Conservation (phyloP, 2,888 invertebrate species). For the Ormyrus pomaceus region DNA sequence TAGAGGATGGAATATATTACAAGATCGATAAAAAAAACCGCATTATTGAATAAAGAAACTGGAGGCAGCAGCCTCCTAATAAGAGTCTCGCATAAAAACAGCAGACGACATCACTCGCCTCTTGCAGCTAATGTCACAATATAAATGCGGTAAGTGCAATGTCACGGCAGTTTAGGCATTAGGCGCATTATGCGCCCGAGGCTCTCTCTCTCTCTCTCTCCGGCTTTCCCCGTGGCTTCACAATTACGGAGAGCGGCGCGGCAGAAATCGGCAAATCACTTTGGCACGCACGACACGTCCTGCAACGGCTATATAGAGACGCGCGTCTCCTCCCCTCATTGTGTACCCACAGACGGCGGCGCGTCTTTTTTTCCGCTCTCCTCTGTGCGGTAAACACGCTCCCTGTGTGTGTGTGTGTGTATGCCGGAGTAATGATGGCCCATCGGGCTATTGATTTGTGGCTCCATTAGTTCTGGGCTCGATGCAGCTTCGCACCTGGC, state of each 20-base stretch:
- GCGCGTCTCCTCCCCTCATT: slow-evolving; percentile 31
- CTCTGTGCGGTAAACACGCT: slow-evolving; percentile 73
- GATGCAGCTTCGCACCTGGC: slow-evolving; percentile 47
- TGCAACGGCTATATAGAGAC: slow-evolving; percentile 57
- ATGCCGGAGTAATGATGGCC: slow-evolving; percentile 72
- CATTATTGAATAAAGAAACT: too few species aligned
- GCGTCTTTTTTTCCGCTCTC: slow-evolving; percentile 56
- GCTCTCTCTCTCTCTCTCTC: slow-evolving; percentile 17
- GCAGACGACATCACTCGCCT: too few species aligned
- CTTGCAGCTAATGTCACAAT: slow-evolving; percentile 19
- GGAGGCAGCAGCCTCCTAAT: too few species aligned
- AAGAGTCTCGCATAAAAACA: too few species aligned
- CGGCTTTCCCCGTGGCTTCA: slow-evolving; percentile 6
- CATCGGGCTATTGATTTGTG: slow-evolving; percentile 73
- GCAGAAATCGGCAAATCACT: slow-evolving; percentile 64
- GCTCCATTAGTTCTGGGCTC: slow-evolving; percentile 74
- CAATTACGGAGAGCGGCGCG: slow-evolving; percentile 55
- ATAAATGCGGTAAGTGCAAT: slow-evolving; percentile 34
- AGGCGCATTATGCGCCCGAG: slow-evolving; percentile 24
- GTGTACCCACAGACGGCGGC: slow-evolving; percentile 2
- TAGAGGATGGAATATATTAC: neutral
- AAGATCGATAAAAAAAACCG: neutral
- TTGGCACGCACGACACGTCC: slow-evolving; percentile 56
- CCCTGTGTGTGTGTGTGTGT: slow-evolving; percentile 59
- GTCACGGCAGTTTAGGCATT: slow-evolving; percentile 34